Evolutionary conservation across 2,797 vertebrate species (phyloP).

Genomic region (Threskiornis aethiopicus): DNA sequence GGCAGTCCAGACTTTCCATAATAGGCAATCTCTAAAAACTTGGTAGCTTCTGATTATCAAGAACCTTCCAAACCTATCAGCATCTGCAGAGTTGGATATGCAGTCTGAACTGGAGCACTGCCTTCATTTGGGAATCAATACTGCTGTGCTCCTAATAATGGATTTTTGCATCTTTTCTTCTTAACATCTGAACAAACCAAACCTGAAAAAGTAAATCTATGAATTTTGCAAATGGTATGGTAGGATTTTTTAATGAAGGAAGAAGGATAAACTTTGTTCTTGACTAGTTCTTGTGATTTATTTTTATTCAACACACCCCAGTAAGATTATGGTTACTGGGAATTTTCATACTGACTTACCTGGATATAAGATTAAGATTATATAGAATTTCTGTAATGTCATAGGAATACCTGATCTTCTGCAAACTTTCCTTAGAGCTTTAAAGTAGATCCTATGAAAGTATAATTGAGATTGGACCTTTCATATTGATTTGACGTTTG

Average conservation of each 20-base stretch:
- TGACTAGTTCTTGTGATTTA: background rate
- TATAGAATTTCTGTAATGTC: background rate
- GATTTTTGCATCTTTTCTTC: background rate
- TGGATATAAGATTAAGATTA: background rate
- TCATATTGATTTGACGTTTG: background rate
- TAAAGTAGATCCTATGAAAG: background rate
- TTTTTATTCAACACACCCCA: background rate
- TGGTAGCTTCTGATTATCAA: background rate
- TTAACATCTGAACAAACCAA: background rate
- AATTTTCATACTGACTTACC: background rate
- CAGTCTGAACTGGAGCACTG: background rate
- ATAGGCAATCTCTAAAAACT: background rate
- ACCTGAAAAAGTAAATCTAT: background rate
- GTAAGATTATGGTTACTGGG: background rate
- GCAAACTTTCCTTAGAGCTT: background rate
- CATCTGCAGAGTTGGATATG: background rate
- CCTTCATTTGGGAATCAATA: background rate
- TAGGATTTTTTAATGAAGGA: background rate
- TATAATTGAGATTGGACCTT: background rate
- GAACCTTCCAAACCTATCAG: background rate
- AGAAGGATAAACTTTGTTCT: background rate
- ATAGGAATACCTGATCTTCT: background rate
- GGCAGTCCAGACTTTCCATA: background rate
- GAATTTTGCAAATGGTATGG: background rate
- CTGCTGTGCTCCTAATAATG: background rate